Percentiles rank a stretch among this genome's conserved stretches.
Conservation (phyloP, 1,140 invertebrate genomes). For the Acyrthosiphon pisum region DNA sequence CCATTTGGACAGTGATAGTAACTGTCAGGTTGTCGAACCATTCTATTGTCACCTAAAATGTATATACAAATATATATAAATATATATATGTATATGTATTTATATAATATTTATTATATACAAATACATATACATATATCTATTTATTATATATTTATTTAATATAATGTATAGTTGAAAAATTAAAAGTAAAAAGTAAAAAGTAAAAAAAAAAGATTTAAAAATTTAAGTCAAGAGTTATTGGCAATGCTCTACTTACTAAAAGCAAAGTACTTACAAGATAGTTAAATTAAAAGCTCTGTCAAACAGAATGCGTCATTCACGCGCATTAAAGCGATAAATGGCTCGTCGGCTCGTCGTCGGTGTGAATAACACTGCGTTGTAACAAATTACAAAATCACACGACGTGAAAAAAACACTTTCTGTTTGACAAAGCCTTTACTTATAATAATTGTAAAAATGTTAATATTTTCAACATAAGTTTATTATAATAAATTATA, state of each 20-base stretch:
- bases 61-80: background rate
- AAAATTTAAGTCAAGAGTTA: background rate
- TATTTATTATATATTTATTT: background rate
- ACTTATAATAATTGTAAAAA: background rate
- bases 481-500: background rate
- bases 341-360: too few relatives aligned
- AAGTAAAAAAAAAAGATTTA: too few relatives aligned
- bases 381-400: too few relatives aligned
- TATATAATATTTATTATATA: background rate
- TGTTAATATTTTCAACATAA: background rate
- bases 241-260: background rate
- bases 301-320: too few relatives aligned
- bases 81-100: background rate
- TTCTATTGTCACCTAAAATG: constrained; percentile 41
- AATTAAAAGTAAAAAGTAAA: background rate
- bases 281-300: background rate
- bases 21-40: background rate
- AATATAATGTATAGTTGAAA: background rate
- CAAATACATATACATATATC: background rate
- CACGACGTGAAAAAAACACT: too few relatives aligned
- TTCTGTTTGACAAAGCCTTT: too few relatives aligned
- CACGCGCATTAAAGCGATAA: too few relatives aligned
- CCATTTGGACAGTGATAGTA: constrained; percentile 37
- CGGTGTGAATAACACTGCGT: too few relatives aligned
- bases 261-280: background rate